Base-by-base conservation (phyloP, 2,113 vertebrate genomes). In the Toxotes jaculatrix region DNA sequence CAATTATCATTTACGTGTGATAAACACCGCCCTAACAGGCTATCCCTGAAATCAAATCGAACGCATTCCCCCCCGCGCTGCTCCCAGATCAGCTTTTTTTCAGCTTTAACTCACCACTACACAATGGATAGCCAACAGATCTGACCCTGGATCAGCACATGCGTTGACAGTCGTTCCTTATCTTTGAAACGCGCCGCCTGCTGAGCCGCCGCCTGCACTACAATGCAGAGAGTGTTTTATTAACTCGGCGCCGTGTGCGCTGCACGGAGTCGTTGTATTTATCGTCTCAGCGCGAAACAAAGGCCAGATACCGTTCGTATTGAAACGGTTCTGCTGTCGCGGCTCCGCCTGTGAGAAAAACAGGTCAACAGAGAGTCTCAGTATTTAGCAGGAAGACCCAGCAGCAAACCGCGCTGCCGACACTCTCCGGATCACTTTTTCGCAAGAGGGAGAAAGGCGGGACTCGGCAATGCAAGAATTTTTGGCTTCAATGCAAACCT, bases 351-450 rank as follows among this genome's bases (percentile, higher is more conserved):
- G 61, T 0, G 59, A 55, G 5, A 19, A 75, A 86, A 82, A 57
- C 61, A 5, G 78, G 34, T 69, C 64, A 74, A 83, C 17, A 4
- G 8, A 71, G 70, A 16, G 59, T 31, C 56, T 91, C 94, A 92
- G 69, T 91, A 94, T 95, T 92, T 95, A 85, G 93, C 94, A 95
- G 94, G 94, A 96, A 95, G 87, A 73, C 53, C 0, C 57, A 67
- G 38, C 19, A 43, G 53, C 32, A 21, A 77, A 70, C 47, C 16
- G n/a, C 80, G 45, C 62, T 51, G 32, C 34, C 10, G 0, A 40
- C 17, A 61, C 21, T 7, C 1, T 0, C 0, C 0, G 61, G 84
- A 66, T 80, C 87, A 88, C 84, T 92, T 90, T 93, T 91, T 88
- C 31, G 88, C 88, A 90, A 62, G 23, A 11, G 31, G 34, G 4